These are phyloP conservation scores for Zelostemma sp. DNA, from an alignment of 1,140 invertebrate species.

Conservation along the genomic window DNA sequence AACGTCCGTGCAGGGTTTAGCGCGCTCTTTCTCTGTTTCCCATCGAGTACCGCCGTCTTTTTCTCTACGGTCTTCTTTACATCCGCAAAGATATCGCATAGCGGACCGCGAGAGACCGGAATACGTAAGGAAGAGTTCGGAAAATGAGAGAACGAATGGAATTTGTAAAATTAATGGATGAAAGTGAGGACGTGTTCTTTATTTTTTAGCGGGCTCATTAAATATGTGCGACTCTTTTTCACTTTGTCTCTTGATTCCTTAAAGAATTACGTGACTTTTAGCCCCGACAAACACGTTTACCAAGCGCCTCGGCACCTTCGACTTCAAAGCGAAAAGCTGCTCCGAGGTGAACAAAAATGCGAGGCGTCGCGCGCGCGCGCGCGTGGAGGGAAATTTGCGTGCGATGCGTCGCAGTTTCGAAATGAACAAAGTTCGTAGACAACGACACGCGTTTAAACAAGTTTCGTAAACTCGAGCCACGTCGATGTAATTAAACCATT, in stretches of 20 bases:
- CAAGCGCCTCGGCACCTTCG: slow-evolving; percentile 17
- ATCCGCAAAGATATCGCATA: slow-evolving; percentile 41
- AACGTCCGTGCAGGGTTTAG: slow-evolving; percentile 23
- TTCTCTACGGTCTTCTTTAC: slow-evolving; percentile 23
- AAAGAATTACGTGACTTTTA: slow-evolving; percentile 27
- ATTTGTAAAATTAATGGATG: slow-evolving; percentile 41
- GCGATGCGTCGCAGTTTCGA: neutral
- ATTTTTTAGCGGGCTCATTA: slow-evolving; percentile 47
- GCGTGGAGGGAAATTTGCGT: neutral
- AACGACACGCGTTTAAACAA: slow-evolving; percentile 32
- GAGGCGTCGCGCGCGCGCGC: neutral
- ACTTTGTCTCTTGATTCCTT: slow-evolving; percentile 35
- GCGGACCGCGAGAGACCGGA: slow-evolving; percentile 35
- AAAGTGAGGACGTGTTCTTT: slow-evolving; percentile 41
- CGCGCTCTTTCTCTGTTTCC: slow-evolving; percentile 19
- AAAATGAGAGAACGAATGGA: slow-evolving; percentile 39
- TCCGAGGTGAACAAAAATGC: slow-evolving; percentile 1
- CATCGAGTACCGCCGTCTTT: slow-evolving; percentile 11
- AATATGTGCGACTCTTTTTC: slow-evolving; percentile 34
- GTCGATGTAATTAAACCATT: slow-evolving; percentile 46
- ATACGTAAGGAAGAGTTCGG: slow-evolving; percentile 34
- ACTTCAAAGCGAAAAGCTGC: slow-evolving; percentile 1
- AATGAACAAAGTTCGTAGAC: slow-evolving; percentile 40
- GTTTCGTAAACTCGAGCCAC: too few species aligned
- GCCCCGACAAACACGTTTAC: neutral